A percentile compares a stretch with the other conserved stretches of the same genome.
phyloP scores from a whole-genome alignment of 64 coral and sea anemone genomes.

The Stylophora pistillata region DNA sequence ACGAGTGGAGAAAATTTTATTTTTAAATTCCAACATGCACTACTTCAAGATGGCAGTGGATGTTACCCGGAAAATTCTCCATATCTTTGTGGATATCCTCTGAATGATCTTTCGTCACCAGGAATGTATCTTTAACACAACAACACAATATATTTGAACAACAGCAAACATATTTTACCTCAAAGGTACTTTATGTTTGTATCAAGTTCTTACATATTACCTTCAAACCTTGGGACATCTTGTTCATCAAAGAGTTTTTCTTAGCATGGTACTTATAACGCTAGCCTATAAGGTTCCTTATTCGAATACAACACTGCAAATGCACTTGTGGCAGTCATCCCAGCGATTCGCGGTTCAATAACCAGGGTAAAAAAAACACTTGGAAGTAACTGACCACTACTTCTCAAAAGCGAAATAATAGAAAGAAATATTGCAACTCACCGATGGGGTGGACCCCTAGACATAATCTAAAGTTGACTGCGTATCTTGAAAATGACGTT shows the following conservation, averaged over 20 bases:
- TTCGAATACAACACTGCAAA: not conserved
- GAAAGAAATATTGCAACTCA: constrained; percentile 15
- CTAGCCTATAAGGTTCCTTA: not conserved
- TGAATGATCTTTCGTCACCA: constrained; percentile 33
- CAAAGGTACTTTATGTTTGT: not conserved
- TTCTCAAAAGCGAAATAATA: not conserved
- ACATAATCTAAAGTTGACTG: constrained; percentile 53
- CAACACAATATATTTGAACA: constrained; percentile 26
- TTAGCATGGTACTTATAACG: not conserved
- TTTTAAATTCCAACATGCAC: constrained; percentile 37
- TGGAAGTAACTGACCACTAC: not conserved
- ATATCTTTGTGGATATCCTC: constrained; percentile 53
- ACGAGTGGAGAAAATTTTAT: not conserved
- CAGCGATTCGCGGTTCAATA: not conserved
- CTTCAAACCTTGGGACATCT: not conserved
- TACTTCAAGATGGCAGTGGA: constrained; percentile 43
- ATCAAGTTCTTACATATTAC: not conserved
- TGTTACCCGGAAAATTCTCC: constrained; percentile 52
- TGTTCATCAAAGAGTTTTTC: not conserved
- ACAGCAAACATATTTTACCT: not conserved
- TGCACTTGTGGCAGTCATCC: too few species aligned
- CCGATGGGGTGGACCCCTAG: constrained; percentile 68
- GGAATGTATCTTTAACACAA: constrained; percentile 53
- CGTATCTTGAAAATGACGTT: not conserved
- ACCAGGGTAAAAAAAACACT: not conserved